phyloP scores from a whole-genome alignment of 2,888 invertebrate genomes.

The Hypomecis punctinalis region DNA sequence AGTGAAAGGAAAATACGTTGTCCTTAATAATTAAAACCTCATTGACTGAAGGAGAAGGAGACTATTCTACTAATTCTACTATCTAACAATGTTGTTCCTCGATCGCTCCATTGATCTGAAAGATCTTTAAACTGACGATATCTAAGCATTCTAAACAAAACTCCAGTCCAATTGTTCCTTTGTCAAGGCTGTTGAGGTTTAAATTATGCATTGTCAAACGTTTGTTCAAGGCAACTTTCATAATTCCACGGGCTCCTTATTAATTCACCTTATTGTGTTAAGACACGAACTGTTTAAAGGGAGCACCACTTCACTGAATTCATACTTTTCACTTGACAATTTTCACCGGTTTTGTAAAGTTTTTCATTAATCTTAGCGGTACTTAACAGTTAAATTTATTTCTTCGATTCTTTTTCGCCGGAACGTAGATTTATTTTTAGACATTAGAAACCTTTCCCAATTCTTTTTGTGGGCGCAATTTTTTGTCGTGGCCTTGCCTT shows the following conservation, averaged over 20 bases:
- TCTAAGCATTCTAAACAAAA: slow-evolving; percentile 1
- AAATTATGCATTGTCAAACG: slow-evolving; percentile 34
- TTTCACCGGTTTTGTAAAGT: neutral
- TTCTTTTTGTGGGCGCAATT: too few species aligned
- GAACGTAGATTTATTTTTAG: too few species aligned
- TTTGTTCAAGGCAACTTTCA: slow-evolving; percentile 34
- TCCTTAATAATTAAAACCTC: too few species aligned
- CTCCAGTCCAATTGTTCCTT: slow-evolving; percentile 17
- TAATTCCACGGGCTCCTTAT: slow-evolving; percentile 30
- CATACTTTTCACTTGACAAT: neutral
- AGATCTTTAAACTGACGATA: neutral
- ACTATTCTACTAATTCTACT: neutral
- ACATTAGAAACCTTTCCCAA: too few species aligned
- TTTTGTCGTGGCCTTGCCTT: too few species aligned
- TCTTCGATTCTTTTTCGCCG: too few species aligned
- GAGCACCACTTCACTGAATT: slow-evolving; percentile 19
- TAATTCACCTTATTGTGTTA: slow-evolving; percentile 33
- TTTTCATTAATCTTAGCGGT: too few species aligned
- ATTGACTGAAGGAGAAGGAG: too few species aligned
- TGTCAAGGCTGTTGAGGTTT: slow-evolving; percentile 15
- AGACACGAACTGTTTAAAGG: slow-evolving; percentile 30
- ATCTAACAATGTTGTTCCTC: neutral
- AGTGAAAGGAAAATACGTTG: too few species aligned
- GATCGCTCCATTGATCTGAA: too few species aligned
- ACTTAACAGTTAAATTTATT: too few species aligned